These are phyloP conservation scores for Rhyacichthys aspro DNA, from an alignment of 2,797 vertebrate species.

Conservation along the genomic window DNA sequence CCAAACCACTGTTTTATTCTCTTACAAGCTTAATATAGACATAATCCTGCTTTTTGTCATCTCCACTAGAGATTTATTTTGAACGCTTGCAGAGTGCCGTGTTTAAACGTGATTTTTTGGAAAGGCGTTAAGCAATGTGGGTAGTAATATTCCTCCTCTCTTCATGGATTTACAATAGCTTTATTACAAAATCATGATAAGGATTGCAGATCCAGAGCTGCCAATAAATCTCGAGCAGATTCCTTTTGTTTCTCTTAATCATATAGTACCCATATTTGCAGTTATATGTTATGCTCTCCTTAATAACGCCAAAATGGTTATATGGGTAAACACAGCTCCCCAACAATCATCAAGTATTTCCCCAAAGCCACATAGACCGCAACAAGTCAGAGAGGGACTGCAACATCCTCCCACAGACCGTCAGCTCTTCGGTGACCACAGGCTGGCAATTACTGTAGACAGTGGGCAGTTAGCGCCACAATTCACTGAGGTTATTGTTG, in stretches of 20 bases:
- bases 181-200: neutral
- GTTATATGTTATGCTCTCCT: neutral
- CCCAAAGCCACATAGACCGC: constrained; percentile 42
- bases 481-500: neutral
- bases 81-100: constrained; percentile 23
- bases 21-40: constrained; percentile 61
- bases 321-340: neutral
- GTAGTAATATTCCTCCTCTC: constrained; percentile 6
- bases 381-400: constrained; percentile 59
- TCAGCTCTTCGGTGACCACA: constrained; percentile 24
- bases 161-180: neutral
- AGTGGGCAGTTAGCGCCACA: neutral
- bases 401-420: constrained; percentile 33
- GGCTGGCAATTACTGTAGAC: neutral
- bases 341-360: constrained; percentile 4
- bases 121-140: constrained; percentile 9
- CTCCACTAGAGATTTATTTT: constrained; percentile 44
- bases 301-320: neutral
- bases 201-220: no score
- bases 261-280: no score
- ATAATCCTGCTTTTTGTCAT: constrained; percentile 69
- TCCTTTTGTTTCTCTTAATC: no score
- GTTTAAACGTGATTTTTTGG: constrained; percentile 31
- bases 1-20: constrained; percentile 62
- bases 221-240: no score